Evolutionary conservation across 2,888 invertebrate species (phyloP).

Genomic region (Nomada lathburiana): DNA sequence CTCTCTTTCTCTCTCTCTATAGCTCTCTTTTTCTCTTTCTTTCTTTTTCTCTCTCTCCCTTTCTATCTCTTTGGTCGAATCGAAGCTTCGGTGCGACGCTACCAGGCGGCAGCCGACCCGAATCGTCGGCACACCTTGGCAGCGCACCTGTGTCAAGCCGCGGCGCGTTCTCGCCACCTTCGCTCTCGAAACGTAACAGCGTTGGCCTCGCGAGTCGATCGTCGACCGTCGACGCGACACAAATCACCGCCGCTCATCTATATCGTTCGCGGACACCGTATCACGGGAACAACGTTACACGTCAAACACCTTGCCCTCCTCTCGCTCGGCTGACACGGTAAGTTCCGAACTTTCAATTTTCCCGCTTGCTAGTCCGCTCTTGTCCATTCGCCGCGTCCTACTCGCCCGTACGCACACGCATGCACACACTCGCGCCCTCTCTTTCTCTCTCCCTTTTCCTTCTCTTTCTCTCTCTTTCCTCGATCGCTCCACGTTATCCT

Average conservation of each 20-base stretch:
- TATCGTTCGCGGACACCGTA: slow-evolving; percentile 7
- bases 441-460: too few species aligned
- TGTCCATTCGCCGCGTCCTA: slow-evolving; percentile 15
- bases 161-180: slow-evolving; percentile 71
- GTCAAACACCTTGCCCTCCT: not conserved
- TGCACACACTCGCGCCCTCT: not conserved
- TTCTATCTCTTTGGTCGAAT: slow-evolving; percentile 54
- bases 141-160: slow-evolving; percentile 81
- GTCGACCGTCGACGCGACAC: slow-evolving; percentile 52
- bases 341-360: slow-evolving; percentile 34
- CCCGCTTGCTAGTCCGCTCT: not conserved
- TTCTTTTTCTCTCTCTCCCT: not conserved
- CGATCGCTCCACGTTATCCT: not conserved
- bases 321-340: slow-evolving; percentile 35
- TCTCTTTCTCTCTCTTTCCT: not conserved
- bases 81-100: slow-evolving; percentile 75
- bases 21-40: not conserved
- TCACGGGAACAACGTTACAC: slow-evolving; percentile 3
- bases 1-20: not conserved
- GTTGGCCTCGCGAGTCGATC: slow-evolving; percentile 53
- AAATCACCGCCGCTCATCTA: slow-evolving; percentile 35
- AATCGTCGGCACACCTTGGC: slow-evolving; percentile 70
- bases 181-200: slow-evolving; percentile 67
- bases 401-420: not conserved
- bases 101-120: slow-evolving; percentile 78